Percentiles rank a stretch among this genome's conserved stretches.
Conservation (phyloP, 2,888 invertebrate genomes). For the Stegophylla sp. region DNA sequence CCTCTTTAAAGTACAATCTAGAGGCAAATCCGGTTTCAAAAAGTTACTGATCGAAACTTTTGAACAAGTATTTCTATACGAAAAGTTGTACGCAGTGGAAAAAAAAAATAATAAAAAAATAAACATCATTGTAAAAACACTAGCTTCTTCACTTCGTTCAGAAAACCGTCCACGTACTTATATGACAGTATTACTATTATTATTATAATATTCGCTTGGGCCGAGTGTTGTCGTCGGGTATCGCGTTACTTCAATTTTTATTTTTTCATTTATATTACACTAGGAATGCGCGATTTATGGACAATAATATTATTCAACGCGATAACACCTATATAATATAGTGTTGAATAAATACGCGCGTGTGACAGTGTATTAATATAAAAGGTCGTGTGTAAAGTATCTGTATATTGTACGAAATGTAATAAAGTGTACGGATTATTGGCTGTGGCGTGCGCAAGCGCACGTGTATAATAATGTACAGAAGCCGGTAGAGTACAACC, state of each 20-base stretch:
- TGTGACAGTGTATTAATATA: too few relatives aligned
- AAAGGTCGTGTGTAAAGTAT: background rate
- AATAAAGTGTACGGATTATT: background rate
- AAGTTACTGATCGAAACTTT: too few relatives aligned
- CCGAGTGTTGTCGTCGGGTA: background rate
- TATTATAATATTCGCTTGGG: background rate
- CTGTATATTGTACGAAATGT: background rate
- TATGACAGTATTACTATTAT: background rate
- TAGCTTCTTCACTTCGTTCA: too few relatives aligned
- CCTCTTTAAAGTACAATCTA: too few relatives aligned
- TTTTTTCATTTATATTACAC: background rate
- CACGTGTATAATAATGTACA: too few relatives aligned
- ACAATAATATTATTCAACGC: too few relatives aligned
- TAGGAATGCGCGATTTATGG: background rate
- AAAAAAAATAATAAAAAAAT: background rate
- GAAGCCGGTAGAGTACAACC: constrained; percentile 14
- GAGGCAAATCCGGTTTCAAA: too few relatives aligned
- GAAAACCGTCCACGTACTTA: background rate
- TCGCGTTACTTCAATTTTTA: background rate
- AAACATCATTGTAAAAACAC: too few relatives aligned
- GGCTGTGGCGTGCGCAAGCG: background rate
- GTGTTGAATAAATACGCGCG: too few relatives aligned
- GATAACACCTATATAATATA: background rate
- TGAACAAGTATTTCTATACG: too few relatives aligned
- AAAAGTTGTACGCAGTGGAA: background rate